These are phyloP conservation scores for Podarcis raffonei DNA, from an alignment of 2,113 vertebrate genomes.

Conservation along the genomic window DNA sequence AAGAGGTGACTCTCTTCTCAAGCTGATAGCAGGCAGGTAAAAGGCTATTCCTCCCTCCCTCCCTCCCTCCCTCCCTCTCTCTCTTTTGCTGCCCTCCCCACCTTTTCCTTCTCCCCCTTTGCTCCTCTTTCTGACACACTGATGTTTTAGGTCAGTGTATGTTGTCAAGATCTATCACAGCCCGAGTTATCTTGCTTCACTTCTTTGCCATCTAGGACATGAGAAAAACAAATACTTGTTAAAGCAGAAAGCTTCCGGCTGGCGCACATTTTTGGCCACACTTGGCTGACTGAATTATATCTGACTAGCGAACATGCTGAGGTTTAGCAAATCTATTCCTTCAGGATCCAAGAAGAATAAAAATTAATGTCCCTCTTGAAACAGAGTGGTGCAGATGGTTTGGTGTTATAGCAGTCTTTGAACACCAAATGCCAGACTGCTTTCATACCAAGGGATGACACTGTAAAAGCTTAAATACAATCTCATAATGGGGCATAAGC, in stretches of 20 bases:
- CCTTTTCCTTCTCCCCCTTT: neutral
- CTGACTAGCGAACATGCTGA: constrained; percentile 51
- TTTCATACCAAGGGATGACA: constrained; percentile 59
- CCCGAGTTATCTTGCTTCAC: constrained; percentile 31
- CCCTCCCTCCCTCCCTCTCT: too few species aligned
- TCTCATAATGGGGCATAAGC: constrained; percentile 47
- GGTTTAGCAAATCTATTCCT: constrained; percentile 59
- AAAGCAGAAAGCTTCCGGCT: constrained; percentile 24
- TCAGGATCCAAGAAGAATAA: constrained; percentile 65
- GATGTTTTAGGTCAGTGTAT: constrained; percentile 35
- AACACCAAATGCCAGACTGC: constrained; percentile 68
- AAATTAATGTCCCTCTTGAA: constrained; percentile 76
- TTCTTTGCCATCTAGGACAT: constrained; percentile 45
- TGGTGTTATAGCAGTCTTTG: constrained; percentile 66
- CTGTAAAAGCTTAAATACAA: constrained; percentile 62
- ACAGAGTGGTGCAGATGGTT: constrained; percentile 70
- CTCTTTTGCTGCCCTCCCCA: neutral
- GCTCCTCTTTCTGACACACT: constrained; percentile 20
- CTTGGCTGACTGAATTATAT: constrained; percentile 56
- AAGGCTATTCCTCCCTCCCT: neutral
- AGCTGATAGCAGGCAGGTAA: neutral
- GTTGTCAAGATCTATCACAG: constrained; percentile 50
- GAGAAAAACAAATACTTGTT: constrained; percentile 34
- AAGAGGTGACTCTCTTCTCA: neutral
- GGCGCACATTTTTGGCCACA: constrained; percentile 43